Percentiles rank a stretch among this genome's conserved stretches.
Conservation (phyloP, 2,888 invertebrate species). For the Crepidodera aurea region DNA sequence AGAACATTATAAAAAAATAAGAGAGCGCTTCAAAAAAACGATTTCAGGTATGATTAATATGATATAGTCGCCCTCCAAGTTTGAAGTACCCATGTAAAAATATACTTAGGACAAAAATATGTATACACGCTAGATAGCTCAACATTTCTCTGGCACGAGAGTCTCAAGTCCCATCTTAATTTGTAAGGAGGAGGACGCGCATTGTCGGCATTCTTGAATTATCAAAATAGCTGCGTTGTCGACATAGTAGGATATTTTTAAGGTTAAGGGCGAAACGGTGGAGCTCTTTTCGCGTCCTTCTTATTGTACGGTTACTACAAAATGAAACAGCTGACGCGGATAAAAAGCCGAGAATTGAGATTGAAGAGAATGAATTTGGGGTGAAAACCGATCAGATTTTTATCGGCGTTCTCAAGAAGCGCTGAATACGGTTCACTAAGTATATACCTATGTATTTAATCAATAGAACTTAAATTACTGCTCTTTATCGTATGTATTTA, state of each 20-base stretch:
- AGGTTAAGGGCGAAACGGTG: slow-evolving; percentile 3
- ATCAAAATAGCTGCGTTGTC: background rate
- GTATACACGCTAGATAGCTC: too few species aligned
- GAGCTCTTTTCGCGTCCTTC: slow-evolving; percentile 1
- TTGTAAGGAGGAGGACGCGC: too few species aligned
- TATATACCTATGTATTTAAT: background rate
- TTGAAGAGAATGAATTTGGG: background rate
- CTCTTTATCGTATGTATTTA: too few species aligned
- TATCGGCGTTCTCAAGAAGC: background rate
- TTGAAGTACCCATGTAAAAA: too few species aligned
- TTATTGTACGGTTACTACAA: background rate
- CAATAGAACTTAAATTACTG: too few species aligned
- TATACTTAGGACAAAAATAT: too few species aligned
- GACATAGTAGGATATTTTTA: slow-evolving; percentile 5
- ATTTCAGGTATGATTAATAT: too few species aligned
- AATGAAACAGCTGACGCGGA: slow-evolving; percentile 13
- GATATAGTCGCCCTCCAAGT: too few species aligned
- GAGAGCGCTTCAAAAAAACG: too few species aligned
- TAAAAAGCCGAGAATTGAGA: slow-evolving; percentile 1
- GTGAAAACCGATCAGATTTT: slow-evolving; percentile 13
- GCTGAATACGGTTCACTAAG: background rate
- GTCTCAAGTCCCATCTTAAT: too few species aligned
- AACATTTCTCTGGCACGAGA: too few species aligned
- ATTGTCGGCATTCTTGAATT: background rate
- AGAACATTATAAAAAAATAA: too few species aligned